Evolutionary conservation across 2,797 vertebrate genomes (phyloP).

Genomic region (Ataeniobius toweri): DNA sequence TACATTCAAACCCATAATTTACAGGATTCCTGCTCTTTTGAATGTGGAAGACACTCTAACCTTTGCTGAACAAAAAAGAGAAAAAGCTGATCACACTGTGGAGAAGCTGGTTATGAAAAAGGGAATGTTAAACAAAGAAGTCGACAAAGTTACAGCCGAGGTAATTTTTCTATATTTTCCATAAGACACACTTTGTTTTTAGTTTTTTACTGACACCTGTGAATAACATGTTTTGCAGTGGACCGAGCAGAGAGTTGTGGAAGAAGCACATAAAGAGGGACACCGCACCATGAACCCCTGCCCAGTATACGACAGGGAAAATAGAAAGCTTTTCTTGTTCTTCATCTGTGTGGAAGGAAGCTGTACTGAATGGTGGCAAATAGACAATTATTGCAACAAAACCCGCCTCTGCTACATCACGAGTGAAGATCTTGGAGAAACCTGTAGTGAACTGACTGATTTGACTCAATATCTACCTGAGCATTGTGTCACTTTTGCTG

Average conservation of each 20-base stretch:
- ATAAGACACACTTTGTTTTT: no score
- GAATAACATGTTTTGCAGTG: conserved; percentile 13
- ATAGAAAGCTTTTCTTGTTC: conserved; percentile 28
- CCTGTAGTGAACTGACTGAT: conserved; percentile 57
- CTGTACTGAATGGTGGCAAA: conserved; percentile 63
- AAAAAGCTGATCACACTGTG: no score
- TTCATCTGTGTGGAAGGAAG: conserved; percentile 23
- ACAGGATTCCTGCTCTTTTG: neutral
- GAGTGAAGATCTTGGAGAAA: conserved; percentile 69
- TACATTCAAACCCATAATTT: neutral
- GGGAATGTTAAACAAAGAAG: no score
- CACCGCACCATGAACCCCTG: conserved; percentile 24
- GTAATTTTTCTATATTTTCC: no score
- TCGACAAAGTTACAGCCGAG: no score
- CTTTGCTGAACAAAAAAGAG: no score
- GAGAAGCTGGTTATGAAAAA: no score
- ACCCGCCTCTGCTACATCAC: conserved; percentile 73
- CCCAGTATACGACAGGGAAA: conserved; percentile 11
- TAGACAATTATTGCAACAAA: conserved; percentile 48
- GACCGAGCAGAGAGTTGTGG: neutral
- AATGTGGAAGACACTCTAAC: neutral
- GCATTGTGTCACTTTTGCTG: conserved; percentile 80
- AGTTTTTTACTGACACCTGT: neutral
- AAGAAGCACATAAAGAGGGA: neutral
- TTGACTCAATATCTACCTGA: conserved; percentile 68